These are phyloP conservation scores for Tholera decimalis DNA, from an alignment of 2,888 invertebrate genomes.

Conservation along the genomic window DNA sequence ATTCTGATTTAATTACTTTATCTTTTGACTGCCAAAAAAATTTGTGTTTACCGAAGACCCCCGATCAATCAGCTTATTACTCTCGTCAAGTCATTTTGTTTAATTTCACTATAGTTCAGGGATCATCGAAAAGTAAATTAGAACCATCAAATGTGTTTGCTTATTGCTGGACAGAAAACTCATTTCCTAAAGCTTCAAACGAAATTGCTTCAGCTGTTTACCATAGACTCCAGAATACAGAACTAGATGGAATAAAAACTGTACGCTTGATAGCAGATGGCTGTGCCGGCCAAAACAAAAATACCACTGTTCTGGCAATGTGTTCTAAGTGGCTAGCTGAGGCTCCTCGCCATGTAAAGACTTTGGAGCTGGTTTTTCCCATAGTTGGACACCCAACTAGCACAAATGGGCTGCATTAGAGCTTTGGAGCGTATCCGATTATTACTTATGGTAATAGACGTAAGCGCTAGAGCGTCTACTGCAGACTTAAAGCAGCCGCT, in stretches of 20 bases:
- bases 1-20: too few relatives aligned
- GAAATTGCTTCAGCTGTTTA: slow-evolving; percentile 22
- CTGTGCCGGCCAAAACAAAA: slow-evolving; percentile 23
- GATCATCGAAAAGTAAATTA: slow-evolving; percentile 22
- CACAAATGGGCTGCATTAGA: too few relatives aligned
- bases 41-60: too few relatives aligned
- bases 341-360: slow-evolving; percentile 8
- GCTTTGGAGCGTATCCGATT: too few relatives aligned
- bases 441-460: too few relatives aligned
- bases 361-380: slow-evolving; percentile 6
- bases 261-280: slow-evolving; percentile 17
- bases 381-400: too few relatives aligned
- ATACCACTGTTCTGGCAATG: slow-evolving; percentile 8
- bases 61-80: slow-evolving; percentile 10
- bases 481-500: too few relatives aligned
- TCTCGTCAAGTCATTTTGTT: slow-evolving; percentile 7
- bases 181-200: slow-evolving; percentile 26
- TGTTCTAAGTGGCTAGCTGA: slow-evolving; percentile 20
- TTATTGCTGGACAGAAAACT: slow-evolving; percentile 36
- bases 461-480: too few relatives aligned
- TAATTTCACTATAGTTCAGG: slow-evolving; percentile 10
- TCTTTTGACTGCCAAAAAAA: too few relatives aligned
- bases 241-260: slow-evolving; percentile 4
- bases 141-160: slow-evolving; percentile 30
- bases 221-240: slow-evolving; percentile 27